phyloP scores from a whole-genome alignment of 2,113 vertebrate genomes.

The Bos javanicus region DNA sequence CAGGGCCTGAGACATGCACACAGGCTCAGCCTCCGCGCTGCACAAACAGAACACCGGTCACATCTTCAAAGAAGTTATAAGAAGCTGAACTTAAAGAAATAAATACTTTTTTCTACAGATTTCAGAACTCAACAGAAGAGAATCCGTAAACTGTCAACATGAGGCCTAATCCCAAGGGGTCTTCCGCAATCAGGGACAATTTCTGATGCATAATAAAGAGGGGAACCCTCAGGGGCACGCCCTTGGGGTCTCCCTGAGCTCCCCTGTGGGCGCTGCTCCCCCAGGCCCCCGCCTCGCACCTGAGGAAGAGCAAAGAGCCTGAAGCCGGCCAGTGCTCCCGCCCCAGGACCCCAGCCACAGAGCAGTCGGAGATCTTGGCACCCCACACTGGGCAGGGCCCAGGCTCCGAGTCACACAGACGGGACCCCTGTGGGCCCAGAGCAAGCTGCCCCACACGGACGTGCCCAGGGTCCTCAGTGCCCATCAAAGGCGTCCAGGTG shows the following conservation, averaged over 20 bases:
- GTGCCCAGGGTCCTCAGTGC: not conserved
- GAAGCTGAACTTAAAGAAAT: not conserved
- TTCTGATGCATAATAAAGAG: not conserved
- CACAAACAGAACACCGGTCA: not conserved
- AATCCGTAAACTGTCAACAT: not conserved
- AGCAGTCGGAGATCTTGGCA: not conserved
- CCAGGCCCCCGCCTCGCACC: not conserved
- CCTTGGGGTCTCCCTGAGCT: not conserved
- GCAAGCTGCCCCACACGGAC: not conserved
- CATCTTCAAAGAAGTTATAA: not conserved
- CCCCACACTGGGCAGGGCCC: not conserved
- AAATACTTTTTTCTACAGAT: not conserved
- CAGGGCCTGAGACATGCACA: not conserved
- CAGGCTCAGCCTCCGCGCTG: not conserved
- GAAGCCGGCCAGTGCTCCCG: not conserved
- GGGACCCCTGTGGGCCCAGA: not conserved
- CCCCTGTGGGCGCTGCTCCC: not conserved
- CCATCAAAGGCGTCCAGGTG: not conserved
- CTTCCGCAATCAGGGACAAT: not conserved
- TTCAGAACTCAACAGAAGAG: not conserved
- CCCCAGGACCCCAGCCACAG: too few relatives aligned
- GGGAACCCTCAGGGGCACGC: not conserved
- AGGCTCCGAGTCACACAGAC: not conserved
- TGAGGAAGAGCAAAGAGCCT: not conserved
- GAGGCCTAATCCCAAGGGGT: not conserved